Evolutionary conservation across 2,888 invertebrate genomes (phyloP).

Genomic region (Lobophora halterata): DNA sequence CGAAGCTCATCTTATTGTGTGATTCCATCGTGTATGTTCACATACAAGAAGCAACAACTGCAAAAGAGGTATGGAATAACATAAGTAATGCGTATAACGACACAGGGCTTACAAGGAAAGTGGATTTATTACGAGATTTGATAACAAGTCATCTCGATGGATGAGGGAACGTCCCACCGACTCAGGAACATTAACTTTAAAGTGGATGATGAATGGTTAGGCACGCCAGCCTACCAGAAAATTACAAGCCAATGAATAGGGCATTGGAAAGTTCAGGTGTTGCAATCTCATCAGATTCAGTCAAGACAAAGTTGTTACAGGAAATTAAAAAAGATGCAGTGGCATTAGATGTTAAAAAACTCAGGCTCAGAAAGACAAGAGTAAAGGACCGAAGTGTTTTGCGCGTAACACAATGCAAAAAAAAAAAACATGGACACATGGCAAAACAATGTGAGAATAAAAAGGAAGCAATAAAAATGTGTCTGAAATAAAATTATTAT

Average conservation of each 20-base stretch:
- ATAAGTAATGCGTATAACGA: conserved; percentile 27
- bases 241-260: conserved; percentile 8
- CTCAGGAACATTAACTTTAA: neutral
- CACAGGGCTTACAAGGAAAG: conserved; percentile 20
- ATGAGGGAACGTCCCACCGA: neutral
- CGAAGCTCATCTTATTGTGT: conserved; percentile 20
- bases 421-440: too few relatives aligned
- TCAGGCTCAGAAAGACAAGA: too few relatives aligned
- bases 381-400: too few relatives aligned
- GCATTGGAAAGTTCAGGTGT: conserved; percentile 6
- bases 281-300: conserved; percentile 1
- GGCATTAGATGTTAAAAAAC: too few relatives aligned
- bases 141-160: neutral
- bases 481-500: too few relatives aligned
- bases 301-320: conserved; percentile 8
- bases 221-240: conserved; percentile 2
- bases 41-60: conserved; percentile 22
- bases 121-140: conserved; percentile 19
- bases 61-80: conserved; percentile 24
- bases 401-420: too few relatives aligned
- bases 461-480: too few relatives aligned
- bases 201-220: conserved; percentile 1
- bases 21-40: conserved; percentile 25
- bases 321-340: conserved; percentile 9
- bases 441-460: too few relatives aligned